Conservation (phyloP, 2,113 vertebrate genomes). For the Microcebus tavaratra region DNA sequence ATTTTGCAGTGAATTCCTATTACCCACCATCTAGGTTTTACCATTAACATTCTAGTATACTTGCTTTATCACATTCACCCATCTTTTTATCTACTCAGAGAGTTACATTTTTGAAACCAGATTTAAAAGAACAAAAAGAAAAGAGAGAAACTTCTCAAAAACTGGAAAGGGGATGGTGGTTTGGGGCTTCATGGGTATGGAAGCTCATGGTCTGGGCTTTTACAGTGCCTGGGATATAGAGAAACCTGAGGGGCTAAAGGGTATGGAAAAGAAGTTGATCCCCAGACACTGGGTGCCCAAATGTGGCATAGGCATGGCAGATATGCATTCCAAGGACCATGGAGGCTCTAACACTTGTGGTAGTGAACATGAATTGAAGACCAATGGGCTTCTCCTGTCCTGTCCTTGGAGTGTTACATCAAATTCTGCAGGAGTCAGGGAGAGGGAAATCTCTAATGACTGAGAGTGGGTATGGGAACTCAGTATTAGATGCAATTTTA, state of each 20-base stretch:
- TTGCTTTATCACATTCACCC: constrained; percentile 1
- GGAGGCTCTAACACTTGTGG: not conserved
- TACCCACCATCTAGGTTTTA: constrained; percentile 31
- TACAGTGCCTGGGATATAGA: not conserved
- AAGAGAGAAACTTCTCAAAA: not conserved
- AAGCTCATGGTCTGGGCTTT: not conserved
- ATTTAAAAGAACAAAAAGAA: constrained; percentile 1
- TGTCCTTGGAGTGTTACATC: not conserved
- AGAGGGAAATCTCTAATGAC: not conserved
- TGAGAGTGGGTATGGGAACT: not conserved
- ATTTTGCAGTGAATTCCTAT: constrained; percentile 44
- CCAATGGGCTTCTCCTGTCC: not conserved
- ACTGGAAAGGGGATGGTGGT: not conserved
- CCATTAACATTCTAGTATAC: not conserved
- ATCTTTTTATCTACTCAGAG: not conserved
- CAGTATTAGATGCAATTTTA: not conserved
- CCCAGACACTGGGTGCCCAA: not conserved
- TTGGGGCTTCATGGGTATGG: not conserved
- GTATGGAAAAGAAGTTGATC: not conserved
- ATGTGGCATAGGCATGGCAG: not conserved
- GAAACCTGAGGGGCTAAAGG: not conserved
- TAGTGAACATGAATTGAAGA: not conserved
- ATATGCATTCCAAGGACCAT: not conserved
- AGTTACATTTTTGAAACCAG: constrained; percentile 6
- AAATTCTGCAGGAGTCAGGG: not conserved